Conservation (phyloP, 2,113 vertebrate species). For the Nannospalax galili region DNA sequence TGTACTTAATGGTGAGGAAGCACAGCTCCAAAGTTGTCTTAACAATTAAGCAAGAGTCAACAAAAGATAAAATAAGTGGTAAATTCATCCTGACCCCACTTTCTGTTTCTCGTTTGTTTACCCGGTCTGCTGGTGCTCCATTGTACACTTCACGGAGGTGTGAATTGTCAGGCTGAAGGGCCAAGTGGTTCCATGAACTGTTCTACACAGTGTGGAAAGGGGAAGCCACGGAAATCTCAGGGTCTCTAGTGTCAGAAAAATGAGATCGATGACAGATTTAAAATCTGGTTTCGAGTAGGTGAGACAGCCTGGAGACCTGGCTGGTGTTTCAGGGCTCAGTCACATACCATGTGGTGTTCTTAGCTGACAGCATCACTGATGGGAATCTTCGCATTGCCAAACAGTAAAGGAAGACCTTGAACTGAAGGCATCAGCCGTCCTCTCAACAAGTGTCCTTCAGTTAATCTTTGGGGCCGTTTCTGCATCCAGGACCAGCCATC, state of each 20-base stretch:
- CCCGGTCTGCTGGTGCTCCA: neutral
- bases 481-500: neutral
- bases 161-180: neutral
- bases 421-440: too few relatives aligned
- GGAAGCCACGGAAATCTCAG: neutral
- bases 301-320: neutral
- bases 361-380: neutral
- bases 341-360: neutral
- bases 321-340: neutral
- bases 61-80: neutral
- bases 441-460: fast-evolving
- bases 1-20: conserved; percentile 40
- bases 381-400: neutral
- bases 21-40: conserved; percentile 1
- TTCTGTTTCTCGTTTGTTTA: conserved; percentile 4
- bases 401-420: neutral
- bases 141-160: neutral
- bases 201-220: neutral
- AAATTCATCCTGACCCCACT: neutral
- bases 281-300: neutral
- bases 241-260: neutral
- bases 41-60: conserved; percentile 43
- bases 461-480: neutral
- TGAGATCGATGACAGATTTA: neutral
- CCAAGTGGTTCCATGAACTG: neutral